These are phyloP conservation scores for Hyphantria cunea DNA, from an alignment of 1,140 invertebrate genomes.

Conservation along the genomic window DNA sequence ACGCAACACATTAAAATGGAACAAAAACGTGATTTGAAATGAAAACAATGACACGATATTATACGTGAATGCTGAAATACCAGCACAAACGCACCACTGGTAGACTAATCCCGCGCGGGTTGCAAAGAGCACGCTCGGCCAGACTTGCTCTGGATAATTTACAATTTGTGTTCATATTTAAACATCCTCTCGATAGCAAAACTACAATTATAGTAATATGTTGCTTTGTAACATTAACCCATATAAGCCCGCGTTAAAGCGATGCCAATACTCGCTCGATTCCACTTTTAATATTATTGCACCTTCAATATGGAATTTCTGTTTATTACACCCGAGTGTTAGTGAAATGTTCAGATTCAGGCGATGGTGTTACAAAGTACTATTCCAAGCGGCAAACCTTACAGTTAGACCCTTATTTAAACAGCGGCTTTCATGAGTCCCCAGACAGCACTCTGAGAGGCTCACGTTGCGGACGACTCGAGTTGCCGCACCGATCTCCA, in stretches of 20 bases:
- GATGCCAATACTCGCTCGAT: background rate
- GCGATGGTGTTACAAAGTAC: slow-evolving; percentile 25
- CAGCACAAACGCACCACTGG: slow-evolving; percentile 65
- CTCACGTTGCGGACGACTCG: slow-evolving; percentile 36
- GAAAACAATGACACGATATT: slow-evolving; percentile 62
- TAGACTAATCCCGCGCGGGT: slow-evolving; percentile 64
- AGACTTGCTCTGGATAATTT: slow-evolving; percentile 59
- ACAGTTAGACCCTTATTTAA: slow-evolving; percentile 30
- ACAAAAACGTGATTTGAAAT: slow-evolving; percentile 10
- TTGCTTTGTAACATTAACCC: background rate
- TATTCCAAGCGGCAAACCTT: slow-evolving; percentile 24
- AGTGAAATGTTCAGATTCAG: slow-evolving; percentile 20
- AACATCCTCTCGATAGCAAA: slow-evolving; percentile 20
- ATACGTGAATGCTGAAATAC: slow-evolving; percentile 55
- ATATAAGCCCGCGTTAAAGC: background rate
- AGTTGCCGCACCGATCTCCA: slow-evolving; percentile 30
- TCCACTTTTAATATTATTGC: slow-evolving; percentile 1
- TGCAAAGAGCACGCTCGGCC: slow-evolving; percentile 61
- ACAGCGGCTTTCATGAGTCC: slow-evolving; percentile 28
- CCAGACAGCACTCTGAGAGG: slow-evolving; percentile 16
- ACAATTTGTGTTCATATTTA: slow-evolving; percentile 55
- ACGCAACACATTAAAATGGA: too few species aligned
- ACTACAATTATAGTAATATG: slow-evolving; percentile 18
- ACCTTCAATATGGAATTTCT: slow-evolving; percentile 1
- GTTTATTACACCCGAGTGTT: slow-evolving; percentile 14